These are phyloP conservation scores for Uloborus plumipes DNA, from an alignment of 2,888 invertebrate genomes.

Conservation along the genomic window DNA sequence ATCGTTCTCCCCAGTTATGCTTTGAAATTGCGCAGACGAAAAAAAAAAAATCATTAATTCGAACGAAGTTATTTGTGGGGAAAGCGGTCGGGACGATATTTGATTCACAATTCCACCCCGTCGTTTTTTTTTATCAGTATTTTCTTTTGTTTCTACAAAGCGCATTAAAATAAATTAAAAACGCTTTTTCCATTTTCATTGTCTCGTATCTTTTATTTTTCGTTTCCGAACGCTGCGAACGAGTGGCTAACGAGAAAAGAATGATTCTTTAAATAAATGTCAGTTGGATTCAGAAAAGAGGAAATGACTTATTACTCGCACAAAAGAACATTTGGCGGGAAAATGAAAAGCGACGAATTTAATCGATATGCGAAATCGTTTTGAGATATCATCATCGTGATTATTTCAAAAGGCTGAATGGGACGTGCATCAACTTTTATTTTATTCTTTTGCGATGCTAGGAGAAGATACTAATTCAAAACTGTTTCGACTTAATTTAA, in stretches of 20 bases:
- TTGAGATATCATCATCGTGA: slow-evolving; percentile 57
- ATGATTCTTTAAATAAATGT: slow-evolving; percentile 33
- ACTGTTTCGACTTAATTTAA: too few relatives aligned
- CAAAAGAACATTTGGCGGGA: slow-evolving; percentile 30
- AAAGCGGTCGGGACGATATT: slow-evolving; percentile 41
- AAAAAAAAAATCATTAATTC: slow-evolving; percentile 57
- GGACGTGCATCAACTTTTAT: slow-evolving; percentile 38
- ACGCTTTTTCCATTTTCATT: slow-evolving; percentile 31
- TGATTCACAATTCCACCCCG: slow-evolving; percentile 14
- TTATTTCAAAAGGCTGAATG: slow-evolving; percentile 57
- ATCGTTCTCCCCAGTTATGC: neutral
- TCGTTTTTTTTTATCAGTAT: slow-evolving; percentile 23
- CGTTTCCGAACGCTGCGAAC: slow-evolving; percentile 24
- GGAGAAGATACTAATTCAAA: too few relatives aligned
- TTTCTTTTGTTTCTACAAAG: slow-evolving; percentile 32
- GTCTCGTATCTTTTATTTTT: slow-evolving; percentile 28
- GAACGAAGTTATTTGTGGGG: slow-evolving; percentile 31
- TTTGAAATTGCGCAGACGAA: slow-evolving; percentile 15
- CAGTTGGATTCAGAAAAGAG: slow-evolving; percentile 51
- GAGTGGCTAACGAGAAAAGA: slow-evolving; percentile 40
- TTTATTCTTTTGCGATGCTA: slow-evolving; percentile 1
- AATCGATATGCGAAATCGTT: slow-evolving; percentile 55
- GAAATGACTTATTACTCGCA: slow-evolving; percentile 57
- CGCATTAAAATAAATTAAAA: slow-evolving; percentile 64
- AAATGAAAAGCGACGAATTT: slow-evolving; percentile 24